A percentile compares a stretch with the other conserved stretches of the same genome.
phyloP scores from a whole-genome alignment of 2,797 vertebrate genomes.

The Mormyrus hasselquistii region DNA sequence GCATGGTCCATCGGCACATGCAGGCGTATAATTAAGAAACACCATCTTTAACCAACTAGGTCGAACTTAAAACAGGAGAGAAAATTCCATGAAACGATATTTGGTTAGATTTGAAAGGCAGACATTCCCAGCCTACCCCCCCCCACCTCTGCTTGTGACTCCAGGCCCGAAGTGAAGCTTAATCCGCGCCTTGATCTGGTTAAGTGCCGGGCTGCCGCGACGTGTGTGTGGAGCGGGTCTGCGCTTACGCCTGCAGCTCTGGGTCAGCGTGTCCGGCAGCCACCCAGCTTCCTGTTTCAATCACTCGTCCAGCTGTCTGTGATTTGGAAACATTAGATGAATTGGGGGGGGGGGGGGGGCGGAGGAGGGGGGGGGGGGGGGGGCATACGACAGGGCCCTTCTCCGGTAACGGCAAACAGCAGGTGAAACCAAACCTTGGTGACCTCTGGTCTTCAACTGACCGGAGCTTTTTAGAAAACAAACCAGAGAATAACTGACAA shows the following conservation, averaged over 20 bases:
- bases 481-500: conserved; percentile 5
- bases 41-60: background rate
- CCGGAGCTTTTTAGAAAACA: conserved; percentile 20
- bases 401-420: conserved; percentile 4
- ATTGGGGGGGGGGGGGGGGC: background rate
- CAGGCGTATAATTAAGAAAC: background rate
- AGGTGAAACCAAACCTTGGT: background rate
- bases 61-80: background rate
- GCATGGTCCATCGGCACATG: background rate
- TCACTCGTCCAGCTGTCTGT: background rate
- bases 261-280: background rate
- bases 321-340: background rate
- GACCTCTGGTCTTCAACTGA: background rate
- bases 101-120: background rate
- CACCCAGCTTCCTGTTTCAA: conserved; percentile 1
- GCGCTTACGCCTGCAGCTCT: background rate
- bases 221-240: background rate
- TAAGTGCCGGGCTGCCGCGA: background rate
- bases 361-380: background rate
- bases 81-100: background rate
- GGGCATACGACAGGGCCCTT: background rate
- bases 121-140: background rate
- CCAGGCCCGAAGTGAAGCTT: background rate
- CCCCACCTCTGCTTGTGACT: background rate
- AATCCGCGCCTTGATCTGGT: background rate